Evolutionary conservation across 2,888 invertebrate species (phyloP), one percentile per base, ranked within the genome.

Genomic region (Flexamia atlantica): DNA sequence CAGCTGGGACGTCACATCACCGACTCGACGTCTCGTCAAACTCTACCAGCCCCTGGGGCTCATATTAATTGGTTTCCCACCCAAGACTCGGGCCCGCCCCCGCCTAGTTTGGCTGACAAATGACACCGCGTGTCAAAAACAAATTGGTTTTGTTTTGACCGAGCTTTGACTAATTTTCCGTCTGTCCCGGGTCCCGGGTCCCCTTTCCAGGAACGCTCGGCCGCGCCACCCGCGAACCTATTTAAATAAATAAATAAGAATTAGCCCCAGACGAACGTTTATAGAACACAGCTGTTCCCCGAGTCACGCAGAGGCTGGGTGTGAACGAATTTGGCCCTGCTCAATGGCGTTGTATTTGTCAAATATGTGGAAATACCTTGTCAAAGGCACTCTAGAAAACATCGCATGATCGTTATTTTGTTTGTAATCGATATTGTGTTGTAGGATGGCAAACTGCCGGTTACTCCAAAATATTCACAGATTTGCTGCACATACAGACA

Each of bases 91-190:
- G 36, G 3, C 23, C 76, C 76, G 36, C 20, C 23, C 76, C 76
- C 10, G 36, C 9, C 36, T 36, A 4, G 36, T 36, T 36, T 36
- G 30, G 28, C 50, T 76, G 76, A 76, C 76, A 76, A 76, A 76
- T 76, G 76, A 76, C 50, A 50, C 25, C 50, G n/a, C 76, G 76
- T 76, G 76, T 76, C 76, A 76, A 76, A 76, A 76, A 76, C 76
- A 76, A 76, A 76, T 76, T 76, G 76, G 76, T 76, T 76, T 76
- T 76, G 76, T 76, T 76, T 76, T 28, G 76, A 50, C 76, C 50
- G 76, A 46, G 76, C 76, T 76, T 72, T 72, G 70, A 72, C 72
- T 72, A 72, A 72, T 72, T 72, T 20, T 42, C 72, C 72, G 42
- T 40, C 50, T 42, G 40, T 50, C 32, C 17, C 23, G 76, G 36